Evolutionary conservation across 2,113 vertebrate genomes (phyloP).

Genomic region (Cyprichromis sp.): DNA sequence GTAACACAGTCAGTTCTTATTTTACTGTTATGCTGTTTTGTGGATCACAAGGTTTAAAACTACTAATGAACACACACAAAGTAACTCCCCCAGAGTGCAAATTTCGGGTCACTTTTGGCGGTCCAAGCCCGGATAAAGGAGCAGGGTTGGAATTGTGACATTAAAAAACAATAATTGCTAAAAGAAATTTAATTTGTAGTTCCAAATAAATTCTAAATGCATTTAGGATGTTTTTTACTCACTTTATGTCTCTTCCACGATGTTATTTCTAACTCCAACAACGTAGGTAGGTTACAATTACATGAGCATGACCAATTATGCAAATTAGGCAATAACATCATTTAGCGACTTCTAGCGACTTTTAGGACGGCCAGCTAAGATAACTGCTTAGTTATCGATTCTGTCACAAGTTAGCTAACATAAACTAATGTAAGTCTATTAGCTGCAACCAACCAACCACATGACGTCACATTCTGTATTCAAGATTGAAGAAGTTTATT

Average conservation of each 20-base stretch:
- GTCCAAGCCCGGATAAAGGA: not conserved
- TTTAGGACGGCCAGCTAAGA: not conserved
- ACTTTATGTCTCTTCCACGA: not conserved
- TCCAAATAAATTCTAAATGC: not conserved
- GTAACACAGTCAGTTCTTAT: not conserved
- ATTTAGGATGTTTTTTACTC: fast-evolving
- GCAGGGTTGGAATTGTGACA: not conserved
- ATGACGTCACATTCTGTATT: not conserved
- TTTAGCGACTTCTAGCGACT: not conserved
- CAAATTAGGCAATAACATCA: fast-evolving
- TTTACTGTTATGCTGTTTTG: not conserved
- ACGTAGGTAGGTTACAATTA: not conserved
- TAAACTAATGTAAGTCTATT: not conserved
- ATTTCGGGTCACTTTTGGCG: fast-evolving
- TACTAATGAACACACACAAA: not conserved
- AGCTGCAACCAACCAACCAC: not conserved
- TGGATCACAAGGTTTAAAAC: not conserved
- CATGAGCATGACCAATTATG: not conserved
- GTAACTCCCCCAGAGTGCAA: fast-evolving
- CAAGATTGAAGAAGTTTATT: not conserved
- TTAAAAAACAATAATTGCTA: not conserved
- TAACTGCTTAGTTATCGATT: fast-evolving
- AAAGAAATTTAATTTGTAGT: fast-evolving
- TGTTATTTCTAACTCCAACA: not conserved
- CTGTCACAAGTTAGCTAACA: not conserved